These are phyloP conservation scores for Theocolax elegans DNA, from an alignment of 1,140 invertebrate species.

Conservation along the genomic window DNA sequence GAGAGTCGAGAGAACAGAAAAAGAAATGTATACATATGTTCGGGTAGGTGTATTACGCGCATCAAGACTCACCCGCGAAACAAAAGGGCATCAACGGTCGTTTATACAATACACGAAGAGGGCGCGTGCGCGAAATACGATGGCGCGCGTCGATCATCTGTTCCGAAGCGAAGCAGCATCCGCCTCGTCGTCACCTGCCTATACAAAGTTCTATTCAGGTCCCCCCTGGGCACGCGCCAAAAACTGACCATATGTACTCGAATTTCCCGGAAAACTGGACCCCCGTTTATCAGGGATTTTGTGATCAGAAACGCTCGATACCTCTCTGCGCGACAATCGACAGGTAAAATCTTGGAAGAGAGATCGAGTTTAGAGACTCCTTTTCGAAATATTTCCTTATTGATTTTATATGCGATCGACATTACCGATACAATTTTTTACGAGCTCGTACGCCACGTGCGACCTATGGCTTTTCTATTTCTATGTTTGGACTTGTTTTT, in stretches of 20 bases:
- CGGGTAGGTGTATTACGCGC: neutral
- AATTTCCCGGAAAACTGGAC: neutral
- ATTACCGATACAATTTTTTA: slow-evolving; percentile 28
- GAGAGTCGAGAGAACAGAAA: too few species aligned
- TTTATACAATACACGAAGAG: neutral
- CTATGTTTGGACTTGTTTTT: slow-evolving; percentile 46
- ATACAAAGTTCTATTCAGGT: neutral
- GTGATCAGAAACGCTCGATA: too few species aligned
- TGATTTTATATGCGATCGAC: slow-evolving; percentile 28
- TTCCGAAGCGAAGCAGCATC: slow-evolving; percentile 29
- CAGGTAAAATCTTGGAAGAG: too few species aligned
- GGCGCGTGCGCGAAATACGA: slow-evolving; percentile 37
- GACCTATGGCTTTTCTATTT: neutral
- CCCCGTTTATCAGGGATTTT: too few species aligned
- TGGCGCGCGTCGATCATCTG: slow-evolving; percentile 29
- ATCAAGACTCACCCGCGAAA: neutral
- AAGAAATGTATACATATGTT: too few species aligned
- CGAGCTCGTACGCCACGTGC: neutral
- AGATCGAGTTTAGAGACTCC: neutral
- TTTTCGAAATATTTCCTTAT: neutral
- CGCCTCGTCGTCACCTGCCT: slow-evolving; percentile 12
- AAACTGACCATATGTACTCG: neutral
- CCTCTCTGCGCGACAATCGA: too few species aligned
- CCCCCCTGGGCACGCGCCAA: slow-evolving; percentile 12
- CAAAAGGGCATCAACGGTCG: slow-evolving; percentile 32